Conservation (phyloP, 2,888 invertebrate species). For the Meganola albula region DNA sequence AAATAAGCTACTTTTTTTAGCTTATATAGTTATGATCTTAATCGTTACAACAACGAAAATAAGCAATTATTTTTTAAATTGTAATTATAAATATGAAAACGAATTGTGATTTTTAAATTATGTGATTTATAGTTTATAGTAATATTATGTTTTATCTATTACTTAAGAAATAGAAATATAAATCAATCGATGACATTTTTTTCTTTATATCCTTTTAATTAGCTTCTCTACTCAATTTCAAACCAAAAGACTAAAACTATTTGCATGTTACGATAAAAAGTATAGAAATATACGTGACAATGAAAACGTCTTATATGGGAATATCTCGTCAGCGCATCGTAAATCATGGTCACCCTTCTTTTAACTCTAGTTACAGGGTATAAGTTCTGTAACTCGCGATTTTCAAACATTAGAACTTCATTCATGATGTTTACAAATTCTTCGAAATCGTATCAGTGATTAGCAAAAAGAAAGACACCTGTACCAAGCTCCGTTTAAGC, state of each 20-base stretch:
- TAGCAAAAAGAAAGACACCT: constrained; percentile 10
- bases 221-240: constrained; percentile 12
- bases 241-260: constrained; percentile 12
- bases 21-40: constrained; percentile 15
- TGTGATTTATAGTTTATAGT: constrained; percentile 14
- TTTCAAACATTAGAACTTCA: neutral
- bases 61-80: constrained; percentile 14
- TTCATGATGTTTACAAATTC: constrained; percentile 1
- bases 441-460: constrained; percentile 7
- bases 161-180: constrained; percentile 8
- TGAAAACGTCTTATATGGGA: constrained; percentile 8
- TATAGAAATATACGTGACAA: constrained; percentile 11
- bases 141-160: constrained; percentile 13
- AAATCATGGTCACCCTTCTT: neutral
- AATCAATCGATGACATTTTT: constrained; percentile 12
- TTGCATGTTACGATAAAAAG: constrained; percentile 12
- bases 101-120: constrained; percentile 13
- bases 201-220: constrained; percentile 12
- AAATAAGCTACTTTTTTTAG: constrained; percentile 14
- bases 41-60: constrained; percentile 15
- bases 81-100: constrained; percentile 12
- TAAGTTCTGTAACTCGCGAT: neutral
- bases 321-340: constrained; percentile 1
- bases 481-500: constrained; percentile 10
- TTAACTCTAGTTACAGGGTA: neutral